Percentiles rank a stretch among this genome's conserved stretches.
phyloP scores from a whole-genome alignment of 1,140 invertebrate genomes.

The Sipha flava region DNA sequence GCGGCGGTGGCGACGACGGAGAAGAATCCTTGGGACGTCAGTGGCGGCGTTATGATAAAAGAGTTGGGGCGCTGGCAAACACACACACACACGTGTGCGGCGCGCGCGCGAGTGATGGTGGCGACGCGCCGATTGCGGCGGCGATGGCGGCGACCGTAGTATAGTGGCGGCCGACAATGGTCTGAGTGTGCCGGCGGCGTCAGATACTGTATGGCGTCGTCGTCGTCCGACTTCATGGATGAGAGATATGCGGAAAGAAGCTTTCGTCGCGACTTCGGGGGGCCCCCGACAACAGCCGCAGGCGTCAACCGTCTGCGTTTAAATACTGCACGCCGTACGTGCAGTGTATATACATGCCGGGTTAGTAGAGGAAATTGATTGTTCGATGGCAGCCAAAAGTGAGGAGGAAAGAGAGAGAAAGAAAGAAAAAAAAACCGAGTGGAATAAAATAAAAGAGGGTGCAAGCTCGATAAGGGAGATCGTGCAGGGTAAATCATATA shows the following conservation, averaged over 20 bases:
- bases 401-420: too few species aligned
- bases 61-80: too few species aligned
- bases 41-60: not conserved
- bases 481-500: too few species aligned
- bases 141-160: not conserved
- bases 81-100: not conserved
- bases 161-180: not conserved
- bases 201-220: not conserved
- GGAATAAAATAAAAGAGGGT: not conserved
- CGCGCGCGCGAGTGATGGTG: too few species aligned
- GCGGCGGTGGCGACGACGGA: not conserved
- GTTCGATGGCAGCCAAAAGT: not conserved
- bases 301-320: slow-evolving; percentile 20
- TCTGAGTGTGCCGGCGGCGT: not conserved
- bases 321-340: not conserved
- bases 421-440: not conserved
- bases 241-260: slow-evolving; percentile 19
- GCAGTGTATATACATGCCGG: not conserved
- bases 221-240: not conserved
- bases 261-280: slow-evolving; percentile 10
- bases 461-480: too few species aligned
- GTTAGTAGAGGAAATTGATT: not conserved
- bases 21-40: not conserved
- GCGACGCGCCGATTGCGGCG: too few species aligned
- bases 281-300: not conserved